Evolutionary conservation across 2,113 vertebrate genomes (phyloP).

Genomic region (Zosterops japonicus): DNA sequence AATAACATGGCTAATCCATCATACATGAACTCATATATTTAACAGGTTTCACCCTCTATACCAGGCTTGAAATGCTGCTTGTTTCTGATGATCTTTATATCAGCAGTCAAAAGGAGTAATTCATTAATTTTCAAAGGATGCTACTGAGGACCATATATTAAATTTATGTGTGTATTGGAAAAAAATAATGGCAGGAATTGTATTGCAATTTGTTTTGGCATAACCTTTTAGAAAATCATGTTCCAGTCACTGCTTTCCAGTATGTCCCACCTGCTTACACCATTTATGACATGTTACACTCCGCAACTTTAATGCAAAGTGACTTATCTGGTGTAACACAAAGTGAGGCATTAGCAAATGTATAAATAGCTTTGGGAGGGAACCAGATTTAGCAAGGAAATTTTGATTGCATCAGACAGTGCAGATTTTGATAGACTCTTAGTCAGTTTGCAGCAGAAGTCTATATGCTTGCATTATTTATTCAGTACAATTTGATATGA

Average conservation of each 20-base stretch:
- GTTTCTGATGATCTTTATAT: not conserved
- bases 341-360: slow-evolving; percentile 48
- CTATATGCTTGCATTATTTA: slow-evolving; percentile 51
- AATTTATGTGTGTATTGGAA: not conserved
- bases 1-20: not conserved
- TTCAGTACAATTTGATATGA: slow-evolving; percentile 28
- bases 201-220: not conserved
- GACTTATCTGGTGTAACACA: slow-evolving; percentile 36
- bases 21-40: not conserved
- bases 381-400: slow-evolving; percentile 9
- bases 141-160: not conserved
- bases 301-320: slow-evolving; percentile 3
- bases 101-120: not conserved
- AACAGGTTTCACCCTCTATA: not conserved
- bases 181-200: not conserved
- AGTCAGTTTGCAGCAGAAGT: not conserved
- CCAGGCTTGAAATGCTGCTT: not conserved
- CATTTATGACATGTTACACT: not conserved
- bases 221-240: not conserved
- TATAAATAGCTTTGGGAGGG: slow-evolving; percentile 10
- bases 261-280: slow-evolving; percentile 21
- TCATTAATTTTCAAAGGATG: not conserved
- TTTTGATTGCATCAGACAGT: slow-evolving; percentile 32
- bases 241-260: not conserved
- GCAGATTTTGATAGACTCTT: slow-evolving; percentile 32